Conservation (phyloP, 2,888 invertebrate genomes). For the Nomada ferruginata region DNA sequence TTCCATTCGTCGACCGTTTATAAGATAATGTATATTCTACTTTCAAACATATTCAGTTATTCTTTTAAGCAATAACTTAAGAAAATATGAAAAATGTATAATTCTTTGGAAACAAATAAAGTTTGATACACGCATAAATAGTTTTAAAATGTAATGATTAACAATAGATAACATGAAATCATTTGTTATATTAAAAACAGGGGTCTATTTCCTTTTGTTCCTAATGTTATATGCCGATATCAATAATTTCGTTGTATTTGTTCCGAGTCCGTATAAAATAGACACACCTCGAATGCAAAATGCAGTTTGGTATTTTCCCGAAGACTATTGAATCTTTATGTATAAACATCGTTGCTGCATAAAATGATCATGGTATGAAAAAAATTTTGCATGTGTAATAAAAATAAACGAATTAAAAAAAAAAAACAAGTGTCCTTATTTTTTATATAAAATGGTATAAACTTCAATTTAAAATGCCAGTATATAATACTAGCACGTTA, state of each 20-base stretch:
- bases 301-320: slow-evolving; percentile 36
- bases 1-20: slow-evolving; percentile 19
- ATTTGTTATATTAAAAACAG: slow-evolving; percentile 13
- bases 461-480: slow-evolving; percentile 20
- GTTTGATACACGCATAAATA: slow-evolving; percentile 25
- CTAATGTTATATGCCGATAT: slow-evolving; percentile 13
- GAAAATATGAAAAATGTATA: slow-evolving; percentile 2
- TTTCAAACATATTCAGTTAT: slow-evolving; percentile 12
- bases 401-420: slow-evolving; percentile 45
- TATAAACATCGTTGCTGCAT: slow-evolving; percentile 42
- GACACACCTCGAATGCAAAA: slow-evolving; percentile 26
- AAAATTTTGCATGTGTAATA: slow-evolving; percentile 58
- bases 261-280: slow-evolving; percentile 36
- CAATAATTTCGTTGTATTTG: slow-evolving; percentile 30
- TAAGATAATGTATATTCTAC: slow-evolving; percentile 21
- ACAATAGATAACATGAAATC: slow-evolving; percentile 14
- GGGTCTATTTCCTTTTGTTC: not conserved
- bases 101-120: slow-evolving; percentile 22
- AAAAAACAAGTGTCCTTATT: slow-evolving; percentile 30
- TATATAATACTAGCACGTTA: slow-evolving; percentile 8
- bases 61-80: slow-evolving; percentile 24
- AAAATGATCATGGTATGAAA: slow-evolving; percentile 48
- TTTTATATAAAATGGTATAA: slow-evolving; percentile 14
- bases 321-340: slow-evolving; percentile 36
- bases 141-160: slow-evolving; percentile 14